These are phyloP conservation scores for Lepidurus couesii DNA, from an alignment of 1,140 invertebrate species.

Conservation along the genomic window DNA sequence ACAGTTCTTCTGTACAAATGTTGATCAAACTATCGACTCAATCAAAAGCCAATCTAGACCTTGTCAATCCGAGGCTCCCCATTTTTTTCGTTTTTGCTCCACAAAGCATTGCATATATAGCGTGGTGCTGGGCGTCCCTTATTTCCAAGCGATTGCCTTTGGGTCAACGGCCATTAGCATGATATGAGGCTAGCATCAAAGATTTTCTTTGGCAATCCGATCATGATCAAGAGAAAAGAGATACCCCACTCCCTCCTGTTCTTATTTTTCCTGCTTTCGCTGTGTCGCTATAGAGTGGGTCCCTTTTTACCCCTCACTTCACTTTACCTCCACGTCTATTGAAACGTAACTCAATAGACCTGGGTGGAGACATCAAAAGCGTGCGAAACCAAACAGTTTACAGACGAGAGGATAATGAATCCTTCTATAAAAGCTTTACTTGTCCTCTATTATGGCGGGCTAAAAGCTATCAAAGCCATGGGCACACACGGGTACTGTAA, in stretches of 20 bases:
- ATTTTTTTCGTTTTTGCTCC: background rate
- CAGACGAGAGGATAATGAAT: conserved; percentile 22
- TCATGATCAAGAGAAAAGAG: conserved; percentile 10
- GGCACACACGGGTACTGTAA: background rate
- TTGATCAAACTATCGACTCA: conserved; percentile 12
- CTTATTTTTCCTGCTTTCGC: background rate
- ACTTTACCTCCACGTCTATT: conserved; percentile 13
- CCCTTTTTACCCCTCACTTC: conserved; percentile 21
- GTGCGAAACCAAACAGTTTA: conserved; percentile 22
- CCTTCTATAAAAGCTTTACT: conserved; percentile 15
- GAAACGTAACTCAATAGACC: conserved; percentile 22
- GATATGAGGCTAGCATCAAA: conserved; percentile 19
- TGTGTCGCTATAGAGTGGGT: background rate
- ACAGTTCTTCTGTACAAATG: background rate
- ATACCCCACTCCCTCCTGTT: background rate
- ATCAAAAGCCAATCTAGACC: conserved; percentile 19
- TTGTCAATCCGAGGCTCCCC: background rate
- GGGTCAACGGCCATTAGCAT: conserved; percentile 17
- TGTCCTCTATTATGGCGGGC: conserved; percentile 12
- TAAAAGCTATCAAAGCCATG: conserved; percentile 14
- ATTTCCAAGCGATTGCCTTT: conserved; percentile 13
- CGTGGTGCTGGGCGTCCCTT: background rate
- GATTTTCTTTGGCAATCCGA: conserved; percentile 19
- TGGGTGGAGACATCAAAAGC: conserved; percentile 21
- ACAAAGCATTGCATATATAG: conserved; percentile 15